Evolutionary conservation across 1,140 invertebrate species (phyloP).

Genomic region (Hyles euphorbiae): DNA sequence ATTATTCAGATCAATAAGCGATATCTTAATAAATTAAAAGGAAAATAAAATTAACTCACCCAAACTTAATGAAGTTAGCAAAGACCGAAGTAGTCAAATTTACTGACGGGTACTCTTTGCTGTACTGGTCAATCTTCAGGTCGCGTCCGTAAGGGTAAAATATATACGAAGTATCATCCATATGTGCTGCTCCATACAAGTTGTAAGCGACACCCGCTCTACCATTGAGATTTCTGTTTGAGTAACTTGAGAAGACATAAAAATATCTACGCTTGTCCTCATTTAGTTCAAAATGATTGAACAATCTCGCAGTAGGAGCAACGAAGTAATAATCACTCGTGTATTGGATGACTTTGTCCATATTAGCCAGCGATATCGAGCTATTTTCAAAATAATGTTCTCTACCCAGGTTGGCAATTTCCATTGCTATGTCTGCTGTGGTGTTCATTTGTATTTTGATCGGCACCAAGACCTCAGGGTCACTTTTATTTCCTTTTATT

Average conservation of each 20-base stretch:
- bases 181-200: constrained; percentile 33
- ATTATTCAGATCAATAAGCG: too few species aligned
- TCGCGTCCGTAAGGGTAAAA: constrained; percentile 35
- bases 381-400: constrained; percentile 69
- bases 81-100: constrained; percentile 64
- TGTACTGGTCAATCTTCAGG: constrained; percentile 24
- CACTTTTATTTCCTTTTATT: constrained; percentile 36
- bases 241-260: constrained; percentile 34
- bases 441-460: constrained; percentile 31
- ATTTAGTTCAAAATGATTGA: constrained; percentile 35
- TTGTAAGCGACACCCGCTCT: constrained; percentile 21
- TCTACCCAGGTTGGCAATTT: constrained; percentile 49
- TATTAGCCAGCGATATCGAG: constrained; percentile 30
- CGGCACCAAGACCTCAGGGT: constrained; percentile 36
- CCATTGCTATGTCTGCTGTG: constrained; percentile 26
- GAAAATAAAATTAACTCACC: constrained; percentile 44
- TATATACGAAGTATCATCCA: constrained; percentile 48
- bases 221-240: constrained; percentile 36
- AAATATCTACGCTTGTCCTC: constrained; percentile 26
- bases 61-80: constrained; percentile 74
- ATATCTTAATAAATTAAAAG: not conserved
- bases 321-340: constrained; percentile 52
- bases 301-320: constrained; percentile 49
- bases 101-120: constrained; percentile 43
- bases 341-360: constrained; percentile 46